Conservation (phyloP, 92 coral and sea anemone genomes). For the Chrysogorgia sp. region DNA sequence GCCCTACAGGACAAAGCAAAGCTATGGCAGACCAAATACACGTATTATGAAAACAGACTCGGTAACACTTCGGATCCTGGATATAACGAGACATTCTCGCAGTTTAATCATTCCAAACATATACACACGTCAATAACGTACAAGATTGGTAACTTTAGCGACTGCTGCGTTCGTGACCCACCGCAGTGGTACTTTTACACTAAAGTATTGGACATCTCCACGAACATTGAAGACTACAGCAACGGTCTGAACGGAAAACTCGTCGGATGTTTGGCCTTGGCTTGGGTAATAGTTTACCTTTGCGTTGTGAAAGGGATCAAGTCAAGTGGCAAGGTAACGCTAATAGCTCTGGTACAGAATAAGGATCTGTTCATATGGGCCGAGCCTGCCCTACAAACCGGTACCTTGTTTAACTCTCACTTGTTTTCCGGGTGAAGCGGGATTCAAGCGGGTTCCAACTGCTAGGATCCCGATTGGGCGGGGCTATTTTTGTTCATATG, state of each 20-base stretch:
- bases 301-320: conserved; percentile 97
- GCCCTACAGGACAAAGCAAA: conserved; percentile 28
- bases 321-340: conserved; percentile 96
- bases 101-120: background rate
- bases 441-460: no score
- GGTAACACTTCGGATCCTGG: background rate
- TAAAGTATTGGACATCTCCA: conserved; percentile 83
- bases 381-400: no score
- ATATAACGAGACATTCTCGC: background rate
- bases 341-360: background rate
- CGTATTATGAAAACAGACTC: conserved; percentile 43
- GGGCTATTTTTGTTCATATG: no score
- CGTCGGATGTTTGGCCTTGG: conserved; percentile 87
- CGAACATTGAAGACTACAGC: conserved; percentile 77
- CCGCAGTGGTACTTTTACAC: conserved; percentile 96
- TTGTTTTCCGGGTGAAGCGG: no score
- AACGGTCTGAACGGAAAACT: conserved; percentile 85
- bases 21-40: conserved; percentile 48
- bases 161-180: conserved; percentile 95
- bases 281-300: conserved; percentile 92
- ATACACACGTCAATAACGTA: background rate
- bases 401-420: no score
- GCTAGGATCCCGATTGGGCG: no score
- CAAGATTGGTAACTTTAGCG: conserved; percentile 60
- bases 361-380: no score